Evolutionary conservation across 2,888 invertebrate species (phyloP), one percentile per base, ranked within the genome.

Genomic region (Dexiosoma caninum): DNA sequence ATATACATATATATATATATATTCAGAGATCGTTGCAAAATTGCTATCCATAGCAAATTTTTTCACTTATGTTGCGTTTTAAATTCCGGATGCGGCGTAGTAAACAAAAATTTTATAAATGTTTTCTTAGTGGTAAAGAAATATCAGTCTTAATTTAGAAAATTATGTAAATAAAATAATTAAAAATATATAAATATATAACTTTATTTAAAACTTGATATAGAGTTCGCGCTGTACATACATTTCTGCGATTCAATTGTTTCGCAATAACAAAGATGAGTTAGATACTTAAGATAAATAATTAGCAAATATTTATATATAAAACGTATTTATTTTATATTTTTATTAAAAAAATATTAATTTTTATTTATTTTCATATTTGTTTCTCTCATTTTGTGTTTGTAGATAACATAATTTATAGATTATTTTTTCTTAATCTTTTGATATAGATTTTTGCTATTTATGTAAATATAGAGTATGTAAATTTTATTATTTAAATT

Each of bases 401-500:
- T 78, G 64, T 69, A 76, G 67, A 62, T 59, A 72, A 78, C 59
- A 55, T 76, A 67, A 55, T 72, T 62, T 55, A n/a, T n/a, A n/a
- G n/a, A n/a, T 60, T 71, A 64, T 70, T 19, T 16, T 49, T 40
- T 55, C 37, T 55, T 46, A 53, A 16, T 37, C 55, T 55, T 46
- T 49, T 66, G 46, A 21, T 69, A 70, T 62, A 69, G 42, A 70
- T 70, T 77, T 81, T 81, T 72, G 42, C 77, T 72, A 81, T 70
- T 55, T 55, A 77, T 81, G 76, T 77, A 81, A 76, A 81, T 81
- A 77, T 76, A 81, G 44, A 67, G 60, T 62, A 78, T 78, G 82
- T 81, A 70, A 64, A 71, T 79, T 83, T 80, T 80, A 78, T 72
- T 85, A 75, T 85, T 82, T 85, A 83, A 83, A 51, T 81, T 81